phyloP scores from a whole-genome alignment of 2,113 vertebrate species.

The Sturnira hondurensis region DNA sequence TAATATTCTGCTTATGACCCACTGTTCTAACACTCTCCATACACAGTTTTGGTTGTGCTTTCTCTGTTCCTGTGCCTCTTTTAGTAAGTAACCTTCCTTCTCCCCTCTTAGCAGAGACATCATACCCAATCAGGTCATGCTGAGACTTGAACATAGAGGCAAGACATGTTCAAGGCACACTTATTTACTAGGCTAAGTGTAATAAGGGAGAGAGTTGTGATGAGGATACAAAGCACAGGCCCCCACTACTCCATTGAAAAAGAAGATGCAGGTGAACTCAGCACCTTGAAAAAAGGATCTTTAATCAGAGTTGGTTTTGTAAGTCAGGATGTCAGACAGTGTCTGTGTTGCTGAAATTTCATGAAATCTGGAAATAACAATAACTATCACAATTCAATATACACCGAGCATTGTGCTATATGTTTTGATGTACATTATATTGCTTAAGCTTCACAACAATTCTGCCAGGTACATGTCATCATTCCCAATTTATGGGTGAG shows the following conservation, averaged over 20 bases:
- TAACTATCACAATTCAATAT: not conserved
- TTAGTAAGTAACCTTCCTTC: not conserved
- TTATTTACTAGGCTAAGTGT: not conserved
- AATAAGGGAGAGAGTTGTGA: not conserved
- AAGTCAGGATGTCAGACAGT: not conserved
- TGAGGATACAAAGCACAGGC: not conserved
- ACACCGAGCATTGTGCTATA: not conserved
- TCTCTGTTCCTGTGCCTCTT: not conserved
- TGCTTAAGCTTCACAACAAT: not conserved
- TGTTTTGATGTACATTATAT: not conserved
- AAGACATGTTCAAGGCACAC: not conserved
- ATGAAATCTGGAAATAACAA: not conserved
- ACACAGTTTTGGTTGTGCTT: not conserved
- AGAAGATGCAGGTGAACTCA: not conserved
- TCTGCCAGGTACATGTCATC: not conserved
- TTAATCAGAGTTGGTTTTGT: not conserved
- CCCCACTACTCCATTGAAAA: not conserved
- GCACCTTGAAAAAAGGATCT: not conserved
- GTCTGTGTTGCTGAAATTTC: not conserved
- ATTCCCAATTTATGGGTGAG: not conserved
- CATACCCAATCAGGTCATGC: not conserved
- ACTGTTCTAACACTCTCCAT: not conserved
- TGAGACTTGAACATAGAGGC: not conserved
- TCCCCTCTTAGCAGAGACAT: not conserved
- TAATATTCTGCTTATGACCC: not conserved